Evolutionary conservation across 2,888 invertebrate genomes (phyloP).

Genomic region (Azorinus chamasolen): DNA sequence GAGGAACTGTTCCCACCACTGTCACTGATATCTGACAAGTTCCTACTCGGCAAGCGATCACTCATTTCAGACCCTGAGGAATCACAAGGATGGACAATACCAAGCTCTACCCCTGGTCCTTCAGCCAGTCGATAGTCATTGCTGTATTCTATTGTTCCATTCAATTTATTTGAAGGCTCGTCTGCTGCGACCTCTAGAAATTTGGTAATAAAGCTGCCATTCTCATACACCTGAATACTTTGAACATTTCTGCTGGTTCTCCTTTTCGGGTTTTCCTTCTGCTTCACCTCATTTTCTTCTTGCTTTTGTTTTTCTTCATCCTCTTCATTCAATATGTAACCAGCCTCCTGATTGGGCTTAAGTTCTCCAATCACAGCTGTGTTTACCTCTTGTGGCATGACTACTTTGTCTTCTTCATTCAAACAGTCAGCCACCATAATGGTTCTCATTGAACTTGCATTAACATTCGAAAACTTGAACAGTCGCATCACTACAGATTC

Average conservation of each 20-base stretch:
- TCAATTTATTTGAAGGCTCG: conserved; percentile 52
- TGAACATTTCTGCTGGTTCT: conserved; percentile 47
- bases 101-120: conserved; percentile 8
- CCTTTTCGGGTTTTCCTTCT: conserved; percentile 14
- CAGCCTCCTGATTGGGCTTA: conserved; percentile 44
- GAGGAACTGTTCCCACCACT: not conserved
- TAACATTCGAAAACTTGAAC: conserved; percentile 90
- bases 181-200: conserved; percentile 68
- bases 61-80: conserved; percentile 22
- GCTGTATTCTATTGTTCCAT: conserved; percentile 75
- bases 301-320: conserved; percentile 22
- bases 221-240: conserved; percentile 68
- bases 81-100: conserved; percentile 20
- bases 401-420: conserved; percentile 40
- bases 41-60: not conserved
- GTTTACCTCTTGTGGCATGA: conserved; percentile 14
- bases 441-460: conserved; percentile 92
- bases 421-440: conserved; percentile 92
- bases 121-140: conserved; percentile 71
- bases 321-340: conserved; percentile 32
- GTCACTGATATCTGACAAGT: conserved; percentile 6
- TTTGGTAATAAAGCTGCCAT: conserved; percentile 65
- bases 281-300: not conserved
- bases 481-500: conserved; percentile 89
- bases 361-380: conserved; percentile 44